Conservation (phyloP, 2,797 vertebrate species). For the Epinephelus awoara region DNA sequence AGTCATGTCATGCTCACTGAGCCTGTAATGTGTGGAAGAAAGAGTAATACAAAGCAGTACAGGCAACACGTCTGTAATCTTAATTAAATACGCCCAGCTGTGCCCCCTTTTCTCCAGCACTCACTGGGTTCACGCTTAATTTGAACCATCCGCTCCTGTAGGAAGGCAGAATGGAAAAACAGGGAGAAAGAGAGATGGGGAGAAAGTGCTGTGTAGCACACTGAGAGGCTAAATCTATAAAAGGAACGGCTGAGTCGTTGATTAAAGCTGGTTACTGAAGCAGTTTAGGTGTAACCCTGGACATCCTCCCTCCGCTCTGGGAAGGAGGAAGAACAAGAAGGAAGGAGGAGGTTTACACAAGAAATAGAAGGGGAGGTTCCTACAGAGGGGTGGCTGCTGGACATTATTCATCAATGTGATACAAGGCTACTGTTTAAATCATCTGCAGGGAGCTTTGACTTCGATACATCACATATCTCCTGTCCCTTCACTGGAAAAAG, state of each 20-base stretch:
- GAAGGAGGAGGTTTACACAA: constrained; percentile 9
- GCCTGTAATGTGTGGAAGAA: constrained; percentile 44
- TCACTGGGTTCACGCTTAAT: constrained; percentile 43
- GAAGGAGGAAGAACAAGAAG: constrained; percentile 15
- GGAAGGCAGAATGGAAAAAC: constrained; percentile 22
- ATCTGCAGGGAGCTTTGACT: constrained; percentile 12
- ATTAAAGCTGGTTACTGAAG: constrained; percentile 72
- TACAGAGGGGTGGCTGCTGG: constrained; percentile 57
- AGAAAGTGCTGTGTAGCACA: constrained; percentile 72
- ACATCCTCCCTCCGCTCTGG: constrained; percentile 42
- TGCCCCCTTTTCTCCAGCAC: constrained; percentile 35
- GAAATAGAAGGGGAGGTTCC: neutral
- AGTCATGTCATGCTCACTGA: constrained; percentile 64
- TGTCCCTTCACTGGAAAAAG: constrained; percentile 20
- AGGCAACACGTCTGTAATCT: constrained; percentile 56
- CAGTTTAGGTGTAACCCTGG: constrained; percentile 70
- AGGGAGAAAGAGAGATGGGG: constrained; percentile 16
- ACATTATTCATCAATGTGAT: constrained; percentile 64
- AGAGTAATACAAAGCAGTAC: constrained; percentile 45
- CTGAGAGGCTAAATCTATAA: constrained; percentile 74
- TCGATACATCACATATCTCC: constrained; percentile 15
- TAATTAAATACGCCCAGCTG: constrained; percentile 75
- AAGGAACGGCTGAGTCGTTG: constrained; percentile 75
- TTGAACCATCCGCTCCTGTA: constrained; percentile 42
- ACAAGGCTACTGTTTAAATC: constrained; percentile 29